phyloP scores from a whole-genome alignment of 92 coral and sea anemone genomes.

The Ricordea florida region DNA sequence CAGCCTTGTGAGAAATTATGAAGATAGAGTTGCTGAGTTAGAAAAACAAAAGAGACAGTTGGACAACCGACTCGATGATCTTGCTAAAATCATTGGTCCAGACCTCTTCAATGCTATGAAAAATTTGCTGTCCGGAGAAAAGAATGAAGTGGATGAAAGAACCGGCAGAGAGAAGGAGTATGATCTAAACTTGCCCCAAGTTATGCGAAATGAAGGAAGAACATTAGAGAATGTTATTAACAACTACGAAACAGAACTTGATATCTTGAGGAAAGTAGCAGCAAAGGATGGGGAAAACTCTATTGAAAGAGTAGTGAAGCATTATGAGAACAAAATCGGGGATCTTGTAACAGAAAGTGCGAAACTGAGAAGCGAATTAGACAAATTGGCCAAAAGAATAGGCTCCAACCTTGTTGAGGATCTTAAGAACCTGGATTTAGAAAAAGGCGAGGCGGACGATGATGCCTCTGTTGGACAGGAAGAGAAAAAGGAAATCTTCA shows the following conservation, averaged over 20 bases:
- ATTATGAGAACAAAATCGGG: neutral
- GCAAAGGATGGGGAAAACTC: neutral
- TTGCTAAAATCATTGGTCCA: constrained; percentile 2
- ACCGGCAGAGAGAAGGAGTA: too few species aligned
- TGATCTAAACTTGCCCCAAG: too few species aligned
- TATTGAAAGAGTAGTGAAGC: neutral
- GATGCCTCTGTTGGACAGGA: neutral
- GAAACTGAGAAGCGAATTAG: too few species aligned
- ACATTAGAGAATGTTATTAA: constrained; percentile 45
- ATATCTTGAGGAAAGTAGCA: neutral
- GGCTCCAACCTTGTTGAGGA: neutral
- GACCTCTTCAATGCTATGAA: neutral
- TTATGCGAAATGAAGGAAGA: constrained; percentile 27
- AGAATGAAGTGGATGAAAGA: too few species aligned
- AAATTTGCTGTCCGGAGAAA: too few species aligned
- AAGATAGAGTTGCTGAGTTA: neutral
- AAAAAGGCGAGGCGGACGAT: neutral
- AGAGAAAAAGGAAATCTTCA: neutral
- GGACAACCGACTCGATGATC: neutral
- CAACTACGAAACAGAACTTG: constrained; percentile 37
- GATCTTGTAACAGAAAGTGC: too few species aligned
- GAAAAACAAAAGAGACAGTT: neutral
- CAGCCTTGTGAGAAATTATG: neutral
- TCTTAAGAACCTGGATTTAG: neutral
- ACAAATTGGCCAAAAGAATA: neutral